Conservation (phyloP, 2,797 vertebrate genomes). For the Amblyraja radiata region DNA sequence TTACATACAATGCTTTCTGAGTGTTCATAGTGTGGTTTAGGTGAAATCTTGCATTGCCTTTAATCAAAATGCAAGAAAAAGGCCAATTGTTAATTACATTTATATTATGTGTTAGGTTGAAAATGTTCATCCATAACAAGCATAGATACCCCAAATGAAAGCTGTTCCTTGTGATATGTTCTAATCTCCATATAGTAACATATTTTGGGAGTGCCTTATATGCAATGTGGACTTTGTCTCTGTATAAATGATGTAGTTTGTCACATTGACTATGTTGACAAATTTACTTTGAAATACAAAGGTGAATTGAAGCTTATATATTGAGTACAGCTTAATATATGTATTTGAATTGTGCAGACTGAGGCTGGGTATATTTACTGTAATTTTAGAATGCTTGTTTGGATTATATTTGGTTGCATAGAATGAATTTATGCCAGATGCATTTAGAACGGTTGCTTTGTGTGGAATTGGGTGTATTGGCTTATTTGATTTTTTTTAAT, state of each 20-base stretch:
- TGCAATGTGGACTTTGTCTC: not conserved
- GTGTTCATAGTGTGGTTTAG: not conserved
- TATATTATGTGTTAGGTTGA: not conserved
- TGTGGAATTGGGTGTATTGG: not conserved
- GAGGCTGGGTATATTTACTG: too few species aligned
- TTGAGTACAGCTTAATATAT: too few species aligned
- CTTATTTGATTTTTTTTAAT: not conserved
- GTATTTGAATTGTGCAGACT: too few species aligned
- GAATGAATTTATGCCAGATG: too few species aligned
- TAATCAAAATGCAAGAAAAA: not conserved
- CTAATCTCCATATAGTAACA: not conserved
- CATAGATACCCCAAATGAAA: not conserved
- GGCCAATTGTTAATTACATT: not conserved
- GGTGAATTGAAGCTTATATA: too few species aligned
- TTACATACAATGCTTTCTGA: not conserved
- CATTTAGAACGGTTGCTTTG: not conserved
- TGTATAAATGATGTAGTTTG: not conserved
- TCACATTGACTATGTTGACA: not conserved
- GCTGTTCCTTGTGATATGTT: not conserved
- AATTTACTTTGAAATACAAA: not conserved
- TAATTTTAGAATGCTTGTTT: too few species aligned
- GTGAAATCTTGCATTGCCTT: not conserved
- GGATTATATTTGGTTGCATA: too few species aligned
- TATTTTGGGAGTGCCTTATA: not conserved
- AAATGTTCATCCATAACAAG: not conserved